These are phyloP conservation scores for Nipponia nippon DNA, from an alignment of 2,113 vertebrate genomes.

Conservation along the genomic window DNA sequence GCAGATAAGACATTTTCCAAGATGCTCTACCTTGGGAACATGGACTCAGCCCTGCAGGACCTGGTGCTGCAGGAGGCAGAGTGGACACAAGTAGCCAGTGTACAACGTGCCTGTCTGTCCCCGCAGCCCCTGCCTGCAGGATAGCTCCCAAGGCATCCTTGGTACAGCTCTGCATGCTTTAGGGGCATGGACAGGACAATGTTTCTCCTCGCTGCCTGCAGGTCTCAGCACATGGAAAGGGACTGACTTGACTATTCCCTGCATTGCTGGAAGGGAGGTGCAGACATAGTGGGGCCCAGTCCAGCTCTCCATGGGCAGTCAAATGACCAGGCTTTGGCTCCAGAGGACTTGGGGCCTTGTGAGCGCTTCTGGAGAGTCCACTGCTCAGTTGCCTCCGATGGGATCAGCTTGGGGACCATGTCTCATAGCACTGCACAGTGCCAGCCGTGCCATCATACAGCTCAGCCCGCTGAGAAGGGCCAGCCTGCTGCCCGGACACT, in stretches of 20 bases:
- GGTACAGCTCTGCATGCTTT: neutral
- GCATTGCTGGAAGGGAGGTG: neutral
- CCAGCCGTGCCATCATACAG: neutral
- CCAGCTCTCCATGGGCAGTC: neutral
- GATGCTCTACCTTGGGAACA: neutral
- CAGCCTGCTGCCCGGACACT: neutral
- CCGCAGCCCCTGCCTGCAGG: neutral
- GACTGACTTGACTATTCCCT: neutral
- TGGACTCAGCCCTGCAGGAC: neutral
- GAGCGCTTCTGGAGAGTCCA: neutral
- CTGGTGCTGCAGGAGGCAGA: neutral
- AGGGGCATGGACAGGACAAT: neutral
- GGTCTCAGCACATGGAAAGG: neutral
- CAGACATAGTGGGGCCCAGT: no score
- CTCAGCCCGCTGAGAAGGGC: neutral
- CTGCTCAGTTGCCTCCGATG: no score
- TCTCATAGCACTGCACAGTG: neutral
- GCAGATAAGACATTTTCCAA: neutral
- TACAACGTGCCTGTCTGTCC: neutral
- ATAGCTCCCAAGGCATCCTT: neutral
- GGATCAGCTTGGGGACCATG: neutral
- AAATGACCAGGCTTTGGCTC: neutral
- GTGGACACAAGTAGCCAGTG: neutral
- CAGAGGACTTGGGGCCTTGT: neutral
- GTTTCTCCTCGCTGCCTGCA: neutral